Base-by-base conservation (phyloP, 1,140 invertebrate species). In the Neodiprion pinetum region DNA sequence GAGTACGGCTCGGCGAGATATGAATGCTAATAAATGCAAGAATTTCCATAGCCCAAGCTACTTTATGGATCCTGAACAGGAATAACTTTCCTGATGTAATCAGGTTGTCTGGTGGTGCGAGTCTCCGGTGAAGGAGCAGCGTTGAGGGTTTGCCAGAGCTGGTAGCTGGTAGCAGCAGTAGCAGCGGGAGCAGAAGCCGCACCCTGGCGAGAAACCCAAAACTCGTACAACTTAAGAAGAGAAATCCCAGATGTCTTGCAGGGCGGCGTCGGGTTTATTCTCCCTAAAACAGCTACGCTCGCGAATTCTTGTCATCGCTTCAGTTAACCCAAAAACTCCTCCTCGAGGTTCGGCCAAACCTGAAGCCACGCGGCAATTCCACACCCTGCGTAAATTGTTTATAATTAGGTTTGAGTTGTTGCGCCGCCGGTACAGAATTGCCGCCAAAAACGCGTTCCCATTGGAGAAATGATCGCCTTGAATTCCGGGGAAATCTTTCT, bases 161-260 rank as follows among this genome's bases (percentile, higher is more conserved):
- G 61, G 61, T 14, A 14, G 12, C 61, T 21, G 67, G 70, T 66
- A 71, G 40, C 74, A 48, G 69, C 71, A 74, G 71, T 73, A 61
- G 73, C 21, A 49, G 74, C 68, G 65, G 72, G 69, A 71, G 76
- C 70, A 78, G 70, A 70, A 49, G 47, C 70, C 21, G 61, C 49
- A 53, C 71, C 70, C 14, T 21, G 50, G 11, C 48, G 48, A 50
- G 48, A 50, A 21, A 73, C 70, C 72, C 50, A 77, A 77, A 80
- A 77, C 77, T 77, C 72, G 70, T 70, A 10, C 49, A 68, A 74
- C 75, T 80, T 78, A 80, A 67, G 70, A 61, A 76, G 72, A 40
- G 28, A 40, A 40, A 40, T 40, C 28, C 28, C 28, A 40, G 28
- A 40, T 40, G 28, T 40, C 28, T 40, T 40, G 28, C 28, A 40